Evolutionary conservation across 2,797 vertebrate genomes (phyloP).

Genomic region (Caiman crocodilus): DNA sequence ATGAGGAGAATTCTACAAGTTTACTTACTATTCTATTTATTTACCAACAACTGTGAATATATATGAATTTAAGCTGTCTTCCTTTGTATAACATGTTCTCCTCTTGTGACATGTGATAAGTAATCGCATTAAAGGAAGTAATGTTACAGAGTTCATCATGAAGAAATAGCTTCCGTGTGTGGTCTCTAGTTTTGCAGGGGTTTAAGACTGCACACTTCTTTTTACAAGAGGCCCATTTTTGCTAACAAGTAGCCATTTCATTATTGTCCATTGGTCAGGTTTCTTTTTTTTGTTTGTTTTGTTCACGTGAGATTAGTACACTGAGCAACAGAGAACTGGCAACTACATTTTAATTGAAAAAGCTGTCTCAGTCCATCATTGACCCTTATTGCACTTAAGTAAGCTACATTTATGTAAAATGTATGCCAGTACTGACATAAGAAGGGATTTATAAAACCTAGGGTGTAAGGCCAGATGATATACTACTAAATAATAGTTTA

Average conservation of each 20-base stretch:
- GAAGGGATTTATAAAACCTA: not conserved
- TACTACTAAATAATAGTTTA: not conserved
- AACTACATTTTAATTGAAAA: not conserved
- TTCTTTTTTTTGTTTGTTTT: not conserved
- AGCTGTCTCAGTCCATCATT: not conserved
- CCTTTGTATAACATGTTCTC: not conserved
- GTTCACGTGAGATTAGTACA: not conserved
- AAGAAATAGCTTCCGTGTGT: not conserved
- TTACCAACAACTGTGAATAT: not conserved
- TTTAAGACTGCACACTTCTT: not conserved
- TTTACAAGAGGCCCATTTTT: constrained; percentile 3
- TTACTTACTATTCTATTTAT: not conserved
- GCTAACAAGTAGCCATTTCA: not conserved
- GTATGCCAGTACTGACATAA: not conserved
- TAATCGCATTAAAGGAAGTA: not conserved
- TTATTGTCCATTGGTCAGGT: not conserved
- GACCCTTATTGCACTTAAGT: not conserved
- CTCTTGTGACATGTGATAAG: not conserved
- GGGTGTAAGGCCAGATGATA: not conserved
- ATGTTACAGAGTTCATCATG: not conserved
- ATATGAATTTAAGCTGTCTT: constrained; percentile 3
- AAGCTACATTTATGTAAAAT: not conserved
- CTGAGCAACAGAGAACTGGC: constrained; percentile 7
- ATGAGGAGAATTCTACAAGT: not conserved
- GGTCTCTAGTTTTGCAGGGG: constrained; percentile 15